These are phyloP conservation scores for Hybognathus amarus DNA, from an alignment of 2,797 vertebrate species.

Conservation along the genomic window DNA sequence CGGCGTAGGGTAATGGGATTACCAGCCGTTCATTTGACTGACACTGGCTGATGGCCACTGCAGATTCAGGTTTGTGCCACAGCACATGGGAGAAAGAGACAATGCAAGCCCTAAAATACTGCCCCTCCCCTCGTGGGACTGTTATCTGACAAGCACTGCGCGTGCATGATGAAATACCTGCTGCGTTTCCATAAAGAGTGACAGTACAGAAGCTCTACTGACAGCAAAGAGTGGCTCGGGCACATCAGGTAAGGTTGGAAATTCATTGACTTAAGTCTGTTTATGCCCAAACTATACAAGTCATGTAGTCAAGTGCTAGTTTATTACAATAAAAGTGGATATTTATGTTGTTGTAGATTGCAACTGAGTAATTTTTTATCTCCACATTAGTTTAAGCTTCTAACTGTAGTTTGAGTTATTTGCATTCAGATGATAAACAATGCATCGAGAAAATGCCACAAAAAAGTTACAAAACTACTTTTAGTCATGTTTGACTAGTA, in stretches of 20 bases:
- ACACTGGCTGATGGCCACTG: constrained; percentile 54
- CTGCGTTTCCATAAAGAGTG: constrained; percentile 4
- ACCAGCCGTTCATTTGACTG: constrained; percentile 61
- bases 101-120: constrained; percentile 40
- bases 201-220: constrained; percentile 24
- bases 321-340: not conserved
- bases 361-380: not conserved
- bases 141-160: constrained; percentile 57
- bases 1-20: constrained; percentile 42
- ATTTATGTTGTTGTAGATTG: not conserved
- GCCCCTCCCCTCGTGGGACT: constrained; percentile 46
- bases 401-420: not conserved
- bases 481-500: not conserved
- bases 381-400: not conserved
- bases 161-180: constrained; percentile 29
- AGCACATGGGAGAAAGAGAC: constrained; percentile 60
- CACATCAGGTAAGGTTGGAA: constrained; percentile 42
- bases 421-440: not conserved
- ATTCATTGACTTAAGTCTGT: not conserved
- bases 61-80: constrained; percentile 57
- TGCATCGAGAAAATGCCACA: not conserved
- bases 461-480: not conserved
- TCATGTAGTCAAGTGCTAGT: not conserved
- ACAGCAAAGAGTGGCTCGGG: constrained; percentile 26
- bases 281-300: not conserved